Percentiles rank a stretch among this genome's conserved stretches.
Evolutionary conservation across 2,797 vertebrate species (phyloP).

Genomic region (Nannoperca obscura): DNA sequence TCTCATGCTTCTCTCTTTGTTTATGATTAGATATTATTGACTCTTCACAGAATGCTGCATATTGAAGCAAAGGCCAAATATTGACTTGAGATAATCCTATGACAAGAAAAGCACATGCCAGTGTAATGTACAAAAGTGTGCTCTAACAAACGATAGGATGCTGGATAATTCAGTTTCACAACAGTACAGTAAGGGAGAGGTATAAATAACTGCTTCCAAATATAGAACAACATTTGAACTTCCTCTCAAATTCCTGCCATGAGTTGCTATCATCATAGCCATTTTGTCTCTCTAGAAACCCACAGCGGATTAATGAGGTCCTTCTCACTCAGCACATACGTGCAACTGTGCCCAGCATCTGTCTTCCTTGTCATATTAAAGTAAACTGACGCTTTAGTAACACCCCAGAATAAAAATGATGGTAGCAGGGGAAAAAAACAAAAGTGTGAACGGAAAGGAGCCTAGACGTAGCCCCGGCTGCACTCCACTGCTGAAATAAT

Average conservation of each 20-base stretch:
- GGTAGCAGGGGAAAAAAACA: slow-evolving; percentile 1
- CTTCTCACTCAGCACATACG: slow-evolving; percentile 66
- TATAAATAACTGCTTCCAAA: slow-evolving; percentile 77
- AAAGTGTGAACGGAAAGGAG: slow-evolving; percentile 66
- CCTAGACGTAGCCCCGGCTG: slow-evolving; percentile 74
- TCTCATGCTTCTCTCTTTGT: slow-evolving; percentile 45
- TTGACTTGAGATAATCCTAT: slow-evolving; percentile 46
- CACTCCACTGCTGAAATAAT: slow-evolving; percentile 78
- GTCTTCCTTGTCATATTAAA: slow-evolving; percentile 69
- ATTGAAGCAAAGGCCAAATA: slow-evolving; percentile 52
- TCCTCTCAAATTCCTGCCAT: slow-evolving; percentile 75
- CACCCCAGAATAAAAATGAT: slow-evolving; percentile 66
- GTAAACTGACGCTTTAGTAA: slow-evolving; percentile 65
- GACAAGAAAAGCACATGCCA: slow-evolving; percentile 52
- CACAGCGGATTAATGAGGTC: slow-evolving; percentile 59
- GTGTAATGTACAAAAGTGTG: slow-evolving; percentile 21
- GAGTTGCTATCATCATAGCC: slow-evolving; percentile 72
- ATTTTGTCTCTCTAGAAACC: slow-evolving; percentile 48
- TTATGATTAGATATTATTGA: slow-evolving; percentile 43
- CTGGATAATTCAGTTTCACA: slow-evolving; percentile 60
- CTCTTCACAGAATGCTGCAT: slow-evolving; percentile 41
- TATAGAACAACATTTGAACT: slow-evolving; percentile 79
- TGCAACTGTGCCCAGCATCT: slow-evolving; percentile 67
- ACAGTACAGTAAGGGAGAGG: slow-evolving; percentile 59
- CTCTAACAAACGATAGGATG: slow-evolving; percentile 44